Evolutionary conservation across 2,888 invertebrate genomes (phyloP).

Genomic region (Mechanitis messenoides): DNA sequence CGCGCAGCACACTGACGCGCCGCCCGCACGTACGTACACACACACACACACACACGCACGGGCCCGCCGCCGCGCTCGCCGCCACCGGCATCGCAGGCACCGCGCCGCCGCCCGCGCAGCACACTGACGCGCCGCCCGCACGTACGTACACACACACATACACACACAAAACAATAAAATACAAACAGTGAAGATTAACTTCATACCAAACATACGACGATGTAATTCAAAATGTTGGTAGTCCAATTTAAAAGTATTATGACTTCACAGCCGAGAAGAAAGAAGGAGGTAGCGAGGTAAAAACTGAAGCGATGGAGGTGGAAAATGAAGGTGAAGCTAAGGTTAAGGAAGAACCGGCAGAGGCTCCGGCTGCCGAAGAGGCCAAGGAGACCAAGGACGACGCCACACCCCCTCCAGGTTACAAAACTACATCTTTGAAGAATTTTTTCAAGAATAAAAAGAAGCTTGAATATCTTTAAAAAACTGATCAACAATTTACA

Average conservation of each 20-base stretch:
- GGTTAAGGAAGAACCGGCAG: slow-evolving; percentile 72
- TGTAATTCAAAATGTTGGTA: background rate
- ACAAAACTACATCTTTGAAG: background rate
- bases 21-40: too few species aligned
- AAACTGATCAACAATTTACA: too few species aligned
- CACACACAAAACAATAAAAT: background rate
- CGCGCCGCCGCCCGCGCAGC: too few species aligned
- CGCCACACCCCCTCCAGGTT: slow-evolving; percentile 39
- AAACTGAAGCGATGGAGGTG: slow-evolving; percentile 64
- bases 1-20: too few species aligned
- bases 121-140: too few species aligned
- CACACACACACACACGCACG: too few species aligned
- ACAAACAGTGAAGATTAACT: too few species aligned
- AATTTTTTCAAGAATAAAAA: too few species aligned
- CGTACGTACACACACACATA: background rate
- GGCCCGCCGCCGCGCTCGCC: too few species aligned
- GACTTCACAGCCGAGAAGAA: slow-evolving; percentile 50
- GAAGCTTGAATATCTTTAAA: background rate
- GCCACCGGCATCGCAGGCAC: too few species aligned
- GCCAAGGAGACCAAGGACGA: slow-evolving; percentile 61
- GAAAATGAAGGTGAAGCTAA: slow-evolving; percentile 65
- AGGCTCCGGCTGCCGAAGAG: slow-evolving; percentile 55
- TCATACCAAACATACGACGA: too few species aligned
- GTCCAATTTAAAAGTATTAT: slow-evolving; percentile 1
- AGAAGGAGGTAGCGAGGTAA: slow-evolving; percentile 54